phyloP scores from a whole-genome alignment of 2,888 invertebrate genomes.

The Drosophila mayaguana region DNA sequence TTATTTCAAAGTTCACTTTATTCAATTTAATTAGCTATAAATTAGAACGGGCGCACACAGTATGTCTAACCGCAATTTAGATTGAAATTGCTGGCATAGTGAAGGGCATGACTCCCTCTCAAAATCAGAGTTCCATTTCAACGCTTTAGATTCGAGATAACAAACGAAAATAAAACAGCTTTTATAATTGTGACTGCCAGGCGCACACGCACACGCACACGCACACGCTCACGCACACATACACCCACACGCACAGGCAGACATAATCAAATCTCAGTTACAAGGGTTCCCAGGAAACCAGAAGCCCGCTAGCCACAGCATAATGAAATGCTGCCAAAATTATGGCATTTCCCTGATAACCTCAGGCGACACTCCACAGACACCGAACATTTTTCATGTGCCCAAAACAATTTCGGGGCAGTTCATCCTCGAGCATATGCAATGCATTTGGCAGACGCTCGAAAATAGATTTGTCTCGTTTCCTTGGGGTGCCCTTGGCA shows the following conservation, averaged over 20 bases:
- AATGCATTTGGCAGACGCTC: slow-evolving; percentile 3
- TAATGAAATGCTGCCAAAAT: slow-evolving; percentile 53
- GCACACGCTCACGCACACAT: slow-evolving; percentile 39
- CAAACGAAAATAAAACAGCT: slow-evolving; percentile 52
- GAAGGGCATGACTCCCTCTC: slow-evolving; percentile 20
- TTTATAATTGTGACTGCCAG: slow-evolving; percentile 60
- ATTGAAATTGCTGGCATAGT: slow-evolving; percentile 57
- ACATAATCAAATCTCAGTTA: slow-evolving; percentile 34
- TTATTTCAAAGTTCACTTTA: neutral
- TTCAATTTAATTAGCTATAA: slow-evolving; percentile 2
- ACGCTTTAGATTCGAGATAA: slow-evolving; percentile 60
- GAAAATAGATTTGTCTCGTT: slow-evolving; percentile 12
- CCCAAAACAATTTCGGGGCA: slow-evolving; percentile 52
- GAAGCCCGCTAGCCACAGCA: slow-evolving; percentile 36
- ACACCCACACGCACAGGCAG: slow-evolving; percentile 30
- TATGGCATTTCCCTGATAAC: slow-evolving; percentile 54
- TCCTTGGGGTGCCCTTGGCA: neutral
- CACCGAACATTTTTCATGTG: slow-evolving; percentile 54
- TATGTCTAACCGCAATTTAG: slow-evolving; percentile 54
- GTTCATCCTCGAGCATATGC: slow-evolving; percentile 10
- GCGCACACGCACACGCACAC: slow-evolving; percentile 52
- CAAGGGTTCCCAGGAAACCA: slow-evolving; percentile 26
- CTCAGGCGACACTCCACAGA: slow-evolving; percentile 46
- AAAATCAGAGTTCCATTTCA: slow-evolving; percentile 10
- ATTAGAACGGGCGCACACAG: neutral